A percentile compares a stretch with the other conserved stretches of the same genome.
These are phyloP conservation scores for Mormyrops boulengeri DNA, from an alignment of 2,797 vertebrate genomes.

Conservation along the genomic window DNA sequence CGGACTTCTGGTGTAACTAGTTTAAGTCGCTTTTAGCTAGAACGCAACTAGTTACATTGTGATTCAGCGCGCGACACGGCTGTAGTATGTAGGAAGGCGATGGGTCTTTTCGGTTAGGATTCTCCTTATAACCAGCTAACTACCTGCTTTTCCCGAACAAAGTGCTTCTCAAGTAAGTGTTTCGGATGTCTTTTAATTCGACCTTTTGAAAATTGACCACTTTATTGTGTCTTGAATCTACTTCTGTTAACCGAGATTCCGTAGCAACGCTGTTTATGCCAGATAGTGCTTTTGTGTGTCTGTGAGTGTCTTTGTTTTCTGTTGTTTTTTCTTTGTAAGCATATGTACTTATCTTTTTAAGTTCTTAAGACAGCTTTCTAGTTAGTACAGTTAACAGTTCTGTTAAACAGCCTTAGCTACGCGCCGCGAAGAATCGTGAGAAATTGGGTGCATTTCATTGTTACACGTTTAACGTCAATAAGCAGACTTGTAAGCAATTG, in stretches of 20 bases:
- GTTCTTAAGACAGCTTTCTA: not conserved
- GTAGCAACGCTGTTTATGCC: not conserved
- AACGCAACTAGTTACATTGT: not conserved
- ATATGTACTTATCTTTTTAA: not conserved
- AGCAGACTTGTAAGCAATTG: not conserved
- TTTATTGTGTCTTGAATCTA: not conserved
- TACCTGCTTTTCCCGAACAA: not conserved
- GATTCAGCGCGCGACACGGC: not conserved
- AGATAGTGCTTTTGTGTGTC: not conserved
- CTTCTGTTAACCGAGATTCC: not conserved
- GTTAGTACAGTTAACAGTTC: not conserved
- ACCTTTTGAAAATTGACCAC: not conserved
- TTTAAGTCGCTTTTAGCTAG: not conserved
- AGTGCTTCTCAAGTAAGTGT: not conserved
- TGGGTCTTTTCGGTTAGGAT: not conserved
- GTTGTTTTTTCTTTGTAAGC: not conserved
- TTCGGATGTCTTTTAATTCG: not conserved
- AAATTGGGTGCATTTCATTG: not conserved
- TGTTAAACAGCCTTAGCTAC: not conserved
- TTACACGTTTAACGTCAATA: not conserved
- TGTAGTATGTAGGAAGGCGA: not conserved
- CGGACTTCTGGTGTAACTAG: not conserved
- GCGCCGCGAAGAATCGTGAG: not conserved
- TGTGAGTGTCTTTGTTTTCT: not conserved
- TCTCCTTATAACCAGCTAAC: not conserved